Evolutionary conservation across 2,888 invertebrate species (phyloP), one percentile per base, ranked within the genome.

Genomic region (Aquatica leii): DNA sequence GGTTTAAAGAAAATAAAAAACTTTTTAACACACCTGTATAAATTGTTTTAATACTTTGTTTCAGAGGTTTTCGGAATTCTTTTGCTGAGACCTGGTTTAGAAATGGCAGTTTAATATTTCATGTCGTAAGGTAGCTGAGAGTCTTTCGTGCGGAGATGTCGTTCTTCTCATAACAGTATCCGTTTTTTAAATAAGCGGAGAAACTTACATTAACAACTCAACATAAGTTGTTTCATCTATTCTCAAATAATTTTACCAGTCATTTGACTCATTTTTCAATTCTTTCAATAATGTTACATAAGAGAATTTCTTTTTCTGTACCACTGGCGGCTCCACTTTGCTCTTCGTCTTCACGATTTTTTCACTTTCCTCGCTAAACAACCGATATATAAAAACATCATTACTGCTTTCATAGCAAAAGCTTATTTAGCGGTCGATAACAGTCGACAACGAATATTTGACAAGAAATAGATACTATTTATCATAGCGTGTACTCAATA

Each of bases 281-380:
- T 37, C 37, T 37, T 37, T 37, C 2, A 37, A 37, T 37, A 37
- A 11, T 9, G 2, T 37, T 11, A 37, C 12, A 37, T 37, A 11
- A 37, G 37, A 37, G 12, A 37, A 43, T 12, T 37, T 11, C 12
- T 37, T 12, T 37, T 37, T 12, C 2, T 9, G 2, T 3, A 37
- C 37, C 37, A 37, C 37, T 37, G 5, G 37, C 37, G 37, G 37
- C 37, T 37, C 37, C 37, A 37, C 37, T 37, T 37, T 37, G n/a
- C 9, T 37, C 37, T 37, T 8, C 4, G 37, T 12, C 11, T 37
- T 37, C 12, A 2, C 9, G 11, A 37, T 11, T n/a, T 37, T 37
- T 37, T 11, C 37, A 37, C 11, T 37, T 37, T 37, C 9, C 9
- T 37, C 12, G 37, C 37, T 37, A 37, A 37, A 12, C 37, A 37